A percentile compares a stretch with the other conserved stretches of the same genome.
Evolutionary conservation across 2,113 vertebrate genomes (phyloP).

Genomic region (Eolophus roseicapilla): DNA sequence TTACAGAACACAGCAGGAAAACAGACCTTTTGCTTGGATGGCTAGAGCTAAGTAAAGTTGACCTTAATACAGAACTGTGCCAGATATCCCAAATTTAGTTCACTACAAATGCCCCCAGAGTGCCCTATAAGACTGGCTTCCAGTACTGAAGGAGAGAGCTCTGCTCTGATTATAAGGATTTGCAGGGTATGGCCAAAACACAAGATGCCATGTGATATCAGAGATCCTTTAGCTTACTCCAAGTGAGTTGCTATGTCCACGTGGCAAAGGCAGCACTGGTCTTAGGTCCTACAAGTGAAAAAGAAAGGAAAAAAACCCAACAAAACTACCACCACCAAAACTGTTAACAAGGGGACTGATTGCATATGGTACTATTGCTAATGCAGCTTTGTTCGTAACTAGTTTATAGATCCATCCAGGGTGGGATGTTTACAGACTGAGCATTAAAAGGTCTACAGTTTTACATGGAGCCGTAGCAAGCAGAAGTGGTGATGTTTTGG

Average conservation of each 20-base stretch:
- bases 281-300: neutral
- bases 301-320: rapidly evolving
- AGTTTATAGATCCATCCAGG: neutral
- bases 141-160: neutral
- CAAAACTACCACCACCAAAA: neutral
- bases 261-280: neutral
- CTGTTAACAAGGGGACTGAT: neutral
- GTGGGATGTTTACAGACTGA: neutral
- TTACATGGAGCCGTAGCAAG: neutral
- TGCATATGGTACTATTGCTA: rapidly evolving
- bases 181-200: neutral
- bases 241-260: neutral
- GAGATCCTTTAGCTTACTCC: neutral
- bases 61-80: conserved; percentile 32
- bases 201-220: rapidly evolving
- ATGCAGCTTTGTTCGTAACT: neutral
- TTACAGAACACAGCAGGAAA: conserved; percentile 1
- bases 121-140: neutral
- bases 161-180: neutral
- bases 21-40: neutral
- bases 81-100: conserved; percentile 23
- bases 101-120: neutral
- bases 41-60: conserved; percentile 20
- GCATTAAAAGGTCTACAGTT: neutral
- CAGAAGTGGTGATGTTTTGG: neutral